A percentile compares a stretch with the other conserved stretches of the same genome.
These are phyloP conservation scores for Colossoma macropomum DNA, from an alignment of 2,113 vertebrate species.

Conservation along the genomic window DNA sequence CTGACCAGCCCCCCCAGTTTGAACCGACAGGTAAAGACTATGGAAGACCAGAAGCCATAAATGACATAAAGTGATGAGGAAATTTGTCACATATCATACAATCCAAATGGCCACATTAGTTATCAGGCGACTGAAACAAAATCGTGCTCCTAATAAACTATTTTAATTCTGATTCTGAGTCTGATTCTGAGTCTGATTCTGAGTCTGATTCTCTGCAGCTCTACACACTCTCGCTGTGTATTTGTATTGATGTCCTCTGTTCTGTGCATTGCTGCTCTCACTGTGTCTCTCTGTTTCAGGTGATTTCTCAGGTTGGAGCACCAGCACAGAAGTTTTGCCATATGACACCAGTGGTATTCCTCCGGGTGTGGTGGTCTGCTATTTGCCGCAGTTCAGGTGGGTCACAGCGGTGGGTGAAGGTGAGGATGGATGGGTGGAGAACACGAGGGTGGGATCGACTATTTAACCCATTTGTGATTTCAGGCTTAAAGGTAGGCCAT, in stretches of 20 bases:
- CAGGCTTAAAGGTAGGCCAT: too few species aligned
- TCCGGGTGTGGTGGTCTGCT: conserved; percentile 64
- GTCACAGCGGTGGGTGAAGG: not conserved
- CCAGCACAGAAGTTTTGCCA: conserved; percentile 70
- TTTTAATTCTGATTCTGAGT: too few species aligned
- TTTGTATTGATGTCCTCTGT: not conserved
- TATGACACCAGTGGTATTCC: conserved; percentile 69
- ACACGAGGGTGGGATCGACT: not conserved
- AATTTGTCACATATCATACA: too few species aligned
- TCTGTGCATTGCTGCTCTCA: not conserved
- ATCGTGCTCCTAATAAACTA: too few species aligned
- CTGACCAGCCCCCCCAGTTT: conserved; percentile 61
- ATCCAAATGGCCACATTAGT: too few species aligned
- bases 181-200: too few species aligned
- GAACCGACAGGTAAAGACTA: conserved; percentile 50
- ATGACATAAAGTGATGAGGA: too few species aligned
- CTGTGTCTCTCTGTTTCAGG: conserved; percentile 55
- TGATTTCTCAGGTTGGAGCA: conserved; percentile 81
- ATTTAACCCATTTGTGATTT: too few species aligned
- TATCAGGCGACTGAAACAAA: too few species aligned
- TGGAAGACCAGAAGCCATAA: too few species aligned
- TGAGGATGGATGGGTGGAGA: not conserved
- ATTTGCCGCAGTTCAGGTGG: conserved; percentile 69
- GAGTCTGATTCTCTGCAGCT: too few species aligned
- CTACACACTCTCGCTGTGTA: too few species aligned